Percentiles rank a stretch among this genome's conserved stretches.
These are phyloP conservation scores for Hedya salicella DNA, from an alignment of 2,888 invertebrate genomes.

Conservation along the genomic window DNA sequence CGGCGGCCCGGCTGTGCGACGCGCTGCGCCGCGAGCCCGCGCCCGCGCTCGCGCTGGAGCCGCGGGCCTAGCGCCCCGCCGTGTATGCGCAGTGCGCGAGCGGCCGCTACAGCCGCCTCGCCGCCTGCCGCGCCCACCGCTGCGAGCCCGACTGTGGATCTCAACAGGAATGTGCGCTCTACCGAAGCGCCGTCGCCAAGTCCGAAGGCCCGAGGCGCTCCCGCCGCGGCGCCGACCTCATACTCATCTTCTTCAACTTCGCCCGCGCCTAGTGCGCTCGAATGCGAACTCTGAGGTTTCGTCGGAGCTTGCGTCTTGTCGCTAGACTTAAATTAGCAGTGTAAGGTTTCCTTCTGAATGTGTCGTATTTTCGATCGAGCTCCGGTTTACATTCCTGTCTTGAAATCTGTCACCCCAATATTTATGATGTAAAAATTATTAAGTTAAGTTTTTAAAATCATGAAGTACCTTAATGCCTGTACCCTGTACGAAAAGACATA, in stretches of 20 bases:
- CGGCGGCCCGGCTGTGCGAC: conserved; percentile 31
- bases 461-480: conserved; percentile 31
- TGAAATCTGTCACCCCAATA: conserved; percentile 22
- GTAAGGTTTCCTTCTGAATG: conserved; percentile 31
- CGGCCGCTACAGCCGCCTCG: conserved; percentile 39
- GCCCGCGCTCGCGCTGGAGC: conserved; percentile 44
- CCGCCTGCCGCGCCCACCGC: conserved; percentile 47
- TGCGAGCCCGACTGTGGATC: conserved; percentile 48
- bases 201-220: conserved; percentile 11
- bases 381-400: conserved; percentile 42
- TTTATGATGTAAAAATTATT: conserved; percentile 29
- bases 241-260: conserved; percentile 51
- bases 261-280: conserved; percentile 43
- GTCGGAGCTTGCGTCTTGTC: conserved; percentile 5
- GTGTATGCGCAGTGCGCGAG: conserved; percentile 41
- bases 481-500: conserved; percentile 27
- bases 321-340: conserved; percentile 20
- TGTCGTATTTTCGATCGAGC: conserved; percentile 46
- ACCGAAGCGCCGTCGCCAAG: conserved; percentile 31
- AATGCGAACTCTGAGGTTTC: conserved; percentile 22
- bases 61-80: conserved; percentile 42
- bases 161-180: conserved; percentile 55
- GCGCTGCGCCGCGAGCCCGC: conserved; percentile 42
- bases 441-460: conserved; percentile 48
- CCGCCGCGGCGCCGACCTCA: conserved; percentile 35